Conservation (phyloP, 1,140 invertebrate genomes). For the Metaphire vulgaris region DNA sequence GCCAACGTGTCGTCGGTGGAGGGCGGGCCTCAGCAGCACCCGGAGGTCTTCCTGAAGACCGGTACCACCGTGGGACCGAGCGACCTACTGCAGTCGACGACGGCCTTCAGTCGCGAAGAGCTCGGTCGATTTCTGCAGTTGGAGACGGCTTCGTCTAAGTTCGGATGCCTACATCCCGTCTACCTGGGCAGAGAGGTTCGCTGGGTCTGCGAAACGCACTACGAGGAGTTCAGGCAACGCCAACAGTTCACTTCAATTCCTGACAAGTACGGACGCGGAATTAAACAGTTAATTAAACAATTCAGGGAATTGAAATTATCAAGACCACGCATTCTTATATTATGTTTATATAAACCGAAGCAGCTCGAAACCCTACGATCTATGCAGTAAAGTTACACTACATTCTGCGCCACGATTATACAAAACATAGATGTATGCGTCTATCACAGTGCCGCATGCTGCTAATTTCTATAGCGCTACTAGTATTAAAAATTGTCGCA, state of each 20-base stretch:
- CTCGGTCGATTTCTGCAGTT: constrained; percentile 26
- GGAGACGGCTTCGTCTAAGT: constrained; percentile 17
- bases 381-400: too few relatives aligned
- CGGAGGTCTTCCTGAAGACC: constrained; percentile 28
- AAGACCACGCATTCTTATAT: too few relatives aligned
- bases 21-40: constrained; percentile 19
- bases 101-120: constrained; percentile 20
- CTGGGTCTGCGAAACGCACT: constrained; percentile 28
- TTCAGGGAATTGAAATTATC: too few relatives aligned
- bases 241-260: constrained; percentile 2
- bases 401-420: too few relatives aligned
- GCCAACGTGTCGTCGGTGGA: constrained; percentile 15
- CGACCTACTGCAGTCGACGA: constrained; percentile 22
- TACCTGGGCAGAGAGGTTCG: constrained; percentile 27
- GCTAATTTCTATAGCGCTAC: too few relatives aligned
- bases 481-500: too few relatives aligned
- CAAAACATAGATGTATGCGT: too few relatives aligned
- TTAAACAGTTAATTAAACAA: too few relatives aligned
- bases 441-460: too few relatives aligned
- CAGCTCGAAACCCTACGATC: too few relatives aligned
- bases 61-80: constrained; percentile 17
- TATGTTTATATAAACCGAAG: too few relatives aligned
- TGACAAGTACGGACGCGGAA: too few relatives aligned
- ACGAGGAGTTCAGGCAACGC: constrained; percentile 24
- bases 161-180: constrained; percentile 21